Evolutionary conservation across 1,140 invertebrate genomes (phyloP).

Genomic region (Battus philenor): DNA sequence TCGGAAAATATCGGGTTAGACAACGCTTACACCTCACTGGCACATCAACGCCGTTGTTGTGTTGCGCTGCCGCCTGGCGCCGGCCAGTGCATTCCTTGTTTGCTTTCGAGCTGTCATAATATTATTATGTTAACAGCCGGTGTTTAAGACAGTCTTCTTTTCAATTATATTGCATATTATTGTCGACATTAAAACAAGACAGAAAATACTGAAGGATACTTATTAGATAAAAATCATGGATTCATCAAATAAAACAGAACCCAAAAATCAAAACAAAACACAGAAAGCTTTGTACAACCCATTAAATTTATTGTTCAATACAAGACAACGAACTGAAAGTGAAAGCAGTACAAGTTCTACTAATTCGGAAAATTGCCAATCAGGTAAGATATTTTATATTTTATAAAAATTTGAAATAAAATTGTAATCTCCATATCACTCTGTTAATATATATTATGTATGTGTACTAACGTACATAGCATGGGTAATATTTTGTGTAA

Average conservation of each 20-base stretch:
- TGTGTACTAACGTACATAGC: too few relatives aligned
- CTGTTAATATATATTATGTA: too few relatives aligned
- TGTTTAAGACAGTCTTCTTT: slow-evolving; percentile 27
- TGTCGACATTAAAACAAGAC: slow-evolving; percentile 15
- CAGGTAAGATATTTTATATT: slow-evolving; percentile 33
- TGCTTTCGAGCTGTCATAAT: slow-evolving; percentile 30
- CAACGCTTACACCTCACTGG: slow-evolving; percentile 40
- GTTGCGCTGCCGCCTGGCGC: slow-evolving; percentile 3
- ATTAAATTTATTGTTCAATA: slow-evolving; percentile 60
- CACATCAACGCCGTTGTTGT: slow-evolving; percentile 10
- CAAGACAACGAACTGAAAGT: slow-evolving; percentile 56
- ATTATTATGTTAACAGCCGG: slow-evolving; percentile 44
- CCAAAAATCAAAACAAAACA: slow-evolving; percentile 36
- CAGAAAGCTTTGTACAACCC: slow-evolving; percentile 47
- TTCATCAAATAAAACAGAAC: slow-evolving; percentile 37
- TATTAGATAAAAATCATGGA: slow-evolving; percentile 38
- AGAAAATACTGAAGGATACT: slow-evolving; percentile 15
- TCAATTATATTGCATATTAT: slow-evolving; percentile 12
- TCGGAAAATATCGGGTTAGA: slow-evolving; percentile 58
- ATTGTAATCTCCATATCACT: too few relatives aligned
- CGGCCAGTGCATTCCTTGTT: slow-evolving; percentile 32
- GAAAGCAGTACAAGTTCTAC: slow-evolving; percentile 51
- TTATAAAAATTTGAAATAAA: slow-evolving; percentile 3
- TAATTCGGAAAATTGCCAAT: slow-evolving; percentile 41
- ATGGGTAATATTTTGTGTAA: neutral